These are phyloP conservation scores for Andrena haemorrhoa DNA, from an alignment of 2,888 invertebrate genomes.

Conservation along the genomic window DNA sequence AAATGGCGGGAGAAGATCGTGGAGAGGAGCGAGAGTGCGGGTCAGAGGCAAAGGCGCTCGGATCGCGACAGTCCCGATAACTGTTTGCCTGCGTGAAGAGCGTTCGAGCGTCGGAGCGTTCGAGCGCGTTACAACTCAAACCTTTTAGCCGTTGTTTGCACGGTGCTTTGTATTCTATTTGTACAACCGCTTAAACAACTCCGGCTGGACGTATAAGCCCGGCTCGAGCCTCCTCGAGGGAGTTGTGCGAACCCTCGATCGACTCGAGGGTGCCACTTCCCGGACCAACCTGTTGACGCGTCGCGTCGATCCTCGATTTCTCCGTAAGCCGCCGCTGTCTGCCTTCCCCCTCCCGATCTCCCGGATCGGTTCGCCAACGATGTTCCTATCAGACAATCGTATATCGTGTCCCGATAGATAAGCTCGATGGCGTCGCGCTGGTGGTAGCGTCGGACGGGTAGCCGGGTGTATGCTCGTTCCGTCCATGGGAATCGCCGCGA, in stretches of 20 bases:
- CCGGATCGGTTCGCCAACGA: conserved; percentile 28
- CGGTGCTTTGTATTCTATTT: conserved; percentile 83
- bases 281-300: conserved; percentile 66
- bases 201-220: conserved; percentile 71
- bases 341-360: background rate
- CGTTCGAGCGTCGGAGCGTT: conserved; percentile 80
- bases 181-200: conserved; percentile 84
- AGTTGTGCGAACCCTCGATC: conserved; percentile 72
- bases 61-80: conserved; percentile 78
- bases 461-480: conserved; percentile 22
- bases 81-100: conserved; percentile 81
- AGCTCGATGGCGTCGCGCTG: conserved; percentile 9
- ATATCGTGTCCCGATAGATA: conserved; percentile 22
- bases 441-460: conserved; percentile 45
- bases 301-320: conserved; percentile 27
- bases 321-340: background rate
- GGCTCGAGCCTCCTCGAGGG: conserved; percentile 69
- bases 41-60: conserved; percentile 51
- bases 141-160: conserved; percentile 84
- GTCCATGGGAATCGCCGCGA: conserved; percentile 24
- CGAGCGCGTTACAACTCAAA: conserved; percentile 84
- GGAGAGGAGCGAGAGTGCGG: conserved; percentile 1
- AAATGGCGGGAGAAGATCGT: conserved; percentile 51
- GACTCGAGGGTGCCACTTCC: conserved; percentile 70
- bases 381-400: conserved; percentile 18